Percentiles rank a stretch among this genome's conserved stretches.
Evolutionary conservation across 2,113 vertebrate species (phyloP).

Genomic region (Recurvirostra avosetta): DNA sequence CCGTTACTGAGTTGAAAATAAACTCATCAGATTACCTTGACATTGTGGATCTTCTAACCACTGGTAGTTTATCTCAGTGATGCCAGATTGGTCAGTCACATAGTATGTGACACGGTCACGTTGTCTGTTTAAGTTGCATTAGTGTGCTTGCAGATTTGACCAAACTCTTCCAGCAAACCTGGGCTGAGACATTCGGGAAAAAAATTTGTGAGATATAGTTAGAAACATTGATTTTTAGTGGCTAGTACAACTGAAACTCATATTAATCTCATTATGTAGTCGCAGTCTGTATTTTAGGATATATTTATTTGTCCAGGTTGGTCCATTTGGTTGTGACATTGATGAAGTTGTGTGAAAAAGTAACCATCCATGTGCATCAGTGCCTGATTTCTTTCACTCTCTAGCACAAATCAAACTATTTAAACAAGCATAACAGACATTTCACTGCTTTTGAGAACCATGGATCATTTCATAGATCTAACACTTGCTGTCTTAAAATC

Average conservation of each 20-base stretch:
- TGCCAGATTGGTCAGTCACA: background rate
- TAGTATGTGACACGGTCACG: background rate
- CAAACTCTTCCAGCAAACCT: background rate
- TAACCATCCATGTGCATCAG: accelerated
- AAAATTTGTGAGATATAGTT: background rate
- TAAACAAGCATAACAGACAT: background rate
- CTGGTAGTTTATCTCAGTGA: background rate
- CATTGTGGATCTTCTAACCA: background rate
- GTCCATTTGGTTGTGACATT: background rate
- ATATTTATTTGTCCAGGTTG: background rate
- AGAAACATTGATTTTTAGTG: background rate
- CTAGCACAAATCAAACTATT: background rate
- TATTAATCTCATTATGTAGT: background rate
- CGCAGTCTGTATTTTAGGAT: background rate
- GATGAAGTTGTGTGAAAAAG: background rate
- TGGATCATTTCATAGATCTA: background rate
- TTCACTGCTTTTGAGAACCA: background rate
- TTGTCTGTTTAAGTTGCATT: background rate
- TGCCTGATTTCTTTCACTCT: background rate
- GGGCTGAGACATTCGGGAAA: background rate
- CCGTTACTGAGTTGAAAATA: background rate
- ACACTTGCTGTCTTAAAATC: background rate
- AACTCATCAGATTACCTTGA: background rate
- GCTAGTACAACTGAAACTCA: background rate
- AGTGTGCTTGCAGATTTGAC: accelerated